Percentiles rank a stretch among this genome's conserved stretches.
These are phyloP conservation scores for Melanotaenia duboulayi DNA, from an alignment of 2,113 vertebrate genomes.

Conservation along the genomic window DNA sequence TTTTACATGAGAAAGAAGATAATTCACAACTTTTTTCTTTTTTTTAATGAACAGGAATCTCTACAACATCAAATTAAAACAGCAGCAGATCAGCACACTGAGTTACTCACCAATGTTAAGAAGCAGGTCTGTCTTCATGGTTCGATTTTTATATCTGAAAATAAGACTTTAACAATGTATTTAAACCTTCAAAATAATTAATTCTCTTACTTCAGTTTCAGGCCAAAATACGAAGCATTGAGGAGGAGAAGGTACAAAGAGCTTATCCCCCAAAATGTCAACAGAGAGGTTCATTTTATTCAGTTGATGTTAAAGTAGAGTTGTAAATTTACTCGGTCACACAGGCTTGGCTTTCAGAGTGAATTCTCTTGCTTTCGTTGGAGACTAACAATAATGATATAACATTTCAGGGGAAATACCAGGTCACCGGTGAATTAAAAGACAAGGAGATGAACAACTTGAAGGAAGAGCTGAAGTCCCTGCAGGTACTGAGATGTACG, in stretches of 20 bases:
- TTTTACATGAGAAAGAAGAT: background rate
- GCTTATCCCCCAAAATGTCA: conserved; percentile 1
- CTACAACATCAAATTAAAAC: conserved; percentile 77
- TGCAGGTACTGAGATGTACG: conserved; percentile 86
- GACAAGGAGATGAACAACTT: conserved; percentile 92
- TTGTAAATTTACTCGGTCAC: conserved; percentile 43
- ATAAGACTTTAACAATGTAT: background rate
- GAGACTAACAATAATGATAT: conserved; percentile 50
- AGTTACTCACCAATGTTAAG: conserved; percentile 84
- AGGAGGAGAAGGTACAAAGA: conserved; percentile 92
- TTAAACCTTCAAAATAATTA: background rate
- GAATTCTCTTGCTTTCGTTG: conserved; percentile 49
- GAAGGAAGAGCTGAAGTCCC: conserved; percentile 90
- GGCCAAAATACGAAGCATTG: conserved; percentile 84
- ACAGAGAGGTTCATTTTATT: conserved; percentile 33
- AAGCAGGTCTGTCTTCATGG: conserved; percentile 86
- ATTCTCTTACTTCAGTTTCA: conserved; percentile 83
- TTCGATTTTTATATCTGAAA: background rate
- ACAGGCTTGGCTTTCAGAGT: conserved; percentile 27
- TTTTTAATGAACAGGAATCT: conserved; percentile 54
- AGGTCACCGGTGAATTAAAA: conserved; percentile 88
- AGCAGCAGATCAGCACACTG: conserved; percentile 83
- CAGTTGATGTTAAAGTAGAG: conserved; percentile 32
- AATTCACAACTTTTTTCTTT: fast-evolving
- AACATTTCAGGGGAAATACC: conserved; percentile 88